These are phyloP conservation scores for Agapornis roseicollis DNA, from an alignment of 2,113 vertebrate genomes.

Conservation along the genomic window DNA sequence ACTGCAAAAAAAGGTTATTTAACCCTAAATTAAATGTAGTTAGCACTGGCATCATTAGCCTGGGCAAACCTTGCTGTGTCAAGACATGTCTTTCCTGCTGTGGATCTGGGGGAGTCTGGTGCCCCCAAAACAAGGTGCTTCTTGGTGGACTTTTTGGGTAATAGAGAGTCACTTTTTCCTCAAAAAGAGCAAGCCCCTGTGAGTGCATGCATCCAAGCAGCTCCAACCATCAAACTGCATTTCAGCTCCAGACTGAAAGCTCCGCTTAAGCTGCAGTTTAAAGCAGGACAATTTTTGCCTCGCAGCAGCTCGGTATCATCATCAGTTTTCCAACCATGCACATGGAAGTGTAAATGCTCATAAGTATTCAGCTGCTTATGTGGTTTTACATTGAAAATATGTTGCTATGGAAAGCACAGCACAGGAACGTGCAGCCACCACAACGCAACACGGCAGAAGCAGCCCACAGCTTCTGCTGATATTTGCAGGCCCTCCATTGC, in stretches of 20 bases:
- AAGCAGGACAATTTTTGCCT: background rate
- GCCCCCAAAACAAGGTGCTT: background rate
- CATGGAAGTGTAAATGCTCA: background rate
- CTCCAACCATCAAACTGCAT: background rate
- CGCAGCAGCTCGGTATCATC: background rate
- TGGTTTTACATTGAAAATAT: constrained; percentile 27
- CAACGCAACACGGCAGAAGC: background rate
- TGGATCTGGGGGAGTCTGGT: background rate
- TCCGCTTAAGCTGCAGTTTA: background rate
- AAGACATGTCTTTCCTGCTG: background rate
- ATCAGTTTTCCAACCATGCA: background rate
- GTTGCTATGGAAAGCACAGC: constrained; percentile 58
- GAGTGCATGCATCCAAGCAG: background rate
- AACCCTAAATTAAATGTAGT: background rate
- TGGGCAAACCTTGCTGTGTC: background rate
- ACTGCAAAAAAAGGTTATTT: background rate
- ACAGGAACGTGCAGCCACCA: background rate
- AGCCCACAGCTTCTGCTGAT: constrained; percentile 48
- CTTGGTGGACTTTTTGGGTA: background rate
- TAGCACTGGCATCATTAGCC: background rate
- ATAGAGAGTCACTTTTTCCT: background rate
- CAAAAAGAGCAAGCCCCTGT: background rate
- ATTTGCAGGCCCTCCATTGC: constrained; percentile 7
- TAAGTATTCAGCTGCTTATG: constrained; percentile 21
- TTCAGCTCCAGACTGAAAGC: background rate